Conservation (phyloP, 2,888 invertebrate genomes). For the Pharmacophagus antenor region DNA sequence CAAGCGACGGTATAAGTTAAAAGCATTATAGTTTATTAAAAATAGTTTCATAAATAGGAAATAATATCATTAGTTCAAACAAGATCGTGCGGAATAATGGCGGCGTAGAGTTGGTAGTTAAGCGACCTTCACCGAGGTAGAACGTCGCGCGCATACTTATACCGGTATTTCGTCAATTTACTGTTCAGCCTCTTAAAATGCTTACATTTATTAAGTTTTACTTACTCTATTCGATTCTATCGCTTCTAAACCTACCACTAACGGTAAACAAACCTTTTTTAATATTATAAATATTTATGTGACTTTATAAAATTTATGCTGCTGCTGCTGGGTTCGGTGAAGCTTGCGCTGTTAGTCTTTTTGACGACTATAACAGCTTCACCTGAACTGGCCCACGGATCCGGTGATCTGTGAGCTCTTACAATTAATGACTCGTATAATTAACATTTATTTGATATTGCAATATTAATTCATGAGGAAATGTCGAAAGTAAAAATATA, state of each 20-base stretch:
- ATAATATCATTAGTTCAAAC: slow-evolving; percentile 5
- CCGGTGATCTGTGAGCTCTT: too few species aligned
- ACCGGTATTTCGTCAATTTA: slow-evolving; percentile 18
- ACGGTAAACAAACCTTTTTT: too few species aligned
- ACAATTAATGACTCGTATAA: too few species aligned
- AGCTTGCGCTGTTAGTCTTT: too few species aligned
- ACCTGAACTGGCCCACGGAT: too few species aligned
- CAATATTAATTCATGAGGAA: too few species aligned
- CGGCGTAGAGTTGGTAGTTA: slow-evolving; percentile 11
- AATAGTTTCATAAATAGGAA: slow-evolving; percentile 3
- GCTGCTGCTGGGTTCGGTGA: too few species aligned
- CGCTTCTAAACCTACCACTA: not conserved
- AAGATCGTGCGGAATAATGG: slow-evolving; percentile 8
- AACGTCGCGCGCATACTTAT: slow-evolving; percentile 22
- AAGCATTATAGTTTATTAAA: not conserved
- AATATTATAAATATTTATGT: too few species aligned
- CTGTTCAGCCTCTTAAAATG: not conserved
- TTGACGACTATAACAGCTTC: too few species aligned
- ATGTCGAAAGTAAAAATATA: too few species aligned
- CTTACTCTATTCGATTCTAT: not conserved
- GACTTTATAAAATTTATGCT: too few species aligned
- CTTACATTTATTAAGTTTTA: not conserved
- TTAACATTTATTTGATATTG: too few species aligned
- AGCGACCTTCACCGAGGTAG: slow-evolving; percentile 18
- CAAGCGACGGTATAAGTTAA: not conserved